phyloP scores from a whole-genome alignment of 1,140 invertebrate species.

The Nautilus pompilius region DNA sequence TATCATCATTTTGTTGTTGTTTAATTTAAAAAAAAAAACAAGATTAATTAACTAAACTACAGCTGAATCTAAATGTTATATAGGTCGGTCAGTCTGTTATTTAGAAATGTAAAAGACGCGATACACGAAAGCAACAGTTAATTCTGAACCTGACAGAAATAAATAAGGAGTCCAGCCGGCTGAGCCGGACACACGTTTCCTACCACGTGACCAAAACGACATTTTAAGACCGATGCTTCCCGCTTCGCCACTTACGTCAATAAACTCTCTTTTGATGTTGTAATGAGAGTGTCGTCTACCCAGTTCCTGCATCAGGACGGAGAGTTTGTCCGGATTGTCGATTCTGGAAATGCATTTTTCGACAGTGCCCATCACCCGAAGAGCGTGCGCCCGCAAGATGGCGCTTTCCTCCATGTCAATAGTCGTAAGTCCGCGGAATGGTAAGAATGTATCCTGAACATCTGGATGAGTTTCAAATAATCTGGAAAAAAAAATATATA shows the following conservation, averaged over 20 bases:
- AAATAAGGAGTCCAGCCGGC: too few species aligned
- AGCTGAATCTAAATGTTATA: too few species aligned
- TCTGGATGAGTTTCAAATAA: constrained; percentile 63
- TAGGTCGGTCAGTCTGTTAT: too few species aligned
- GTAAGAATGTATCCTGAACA: constrained; percentile 60
- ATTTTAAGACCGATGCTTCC: too few species aligned
- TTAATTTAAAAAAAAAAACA: too few species aligned
- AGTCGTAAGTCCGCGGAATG: constrained; percentile 56
- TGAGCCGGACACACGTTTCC: too few species aligned
- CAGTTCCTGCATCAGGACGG: constrained; percentile 56
- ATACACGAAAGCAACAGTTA: too few species aligned
- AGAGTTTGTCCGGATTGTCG: constrained; percentile 58
- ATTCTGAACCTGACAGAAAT: too few species aligned
- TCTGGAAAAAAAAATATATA: constrained; percentile 47
- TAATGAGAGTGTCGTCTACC: constrained; percentile 59
- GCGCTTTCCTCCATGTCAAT: constrained; percentile 59
- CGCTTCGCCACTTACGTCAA: constrained; percentile 57
- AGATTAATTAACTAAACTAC: too few species aligned
- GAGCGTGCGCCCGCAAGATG: constrained; percentile 58
- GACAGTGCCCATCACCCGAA: constrained; percentile 62
- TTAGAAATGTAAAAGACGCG: too few species aligned
- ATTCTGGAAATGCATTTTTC: constrained; percentile 61
- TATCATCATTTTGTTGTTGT: too few species aligned
- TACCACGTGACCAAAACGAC: too few species aligned
- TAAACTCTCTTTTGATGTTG: constrained; percentile 58